Percentiles rank a stretch among this genome's conserved stretches.
These are phyloP conservation scores for Limonius californicus DNA, from an alignment of 1,140 invertebrate species.

Conservation along the genomic window DNA sequence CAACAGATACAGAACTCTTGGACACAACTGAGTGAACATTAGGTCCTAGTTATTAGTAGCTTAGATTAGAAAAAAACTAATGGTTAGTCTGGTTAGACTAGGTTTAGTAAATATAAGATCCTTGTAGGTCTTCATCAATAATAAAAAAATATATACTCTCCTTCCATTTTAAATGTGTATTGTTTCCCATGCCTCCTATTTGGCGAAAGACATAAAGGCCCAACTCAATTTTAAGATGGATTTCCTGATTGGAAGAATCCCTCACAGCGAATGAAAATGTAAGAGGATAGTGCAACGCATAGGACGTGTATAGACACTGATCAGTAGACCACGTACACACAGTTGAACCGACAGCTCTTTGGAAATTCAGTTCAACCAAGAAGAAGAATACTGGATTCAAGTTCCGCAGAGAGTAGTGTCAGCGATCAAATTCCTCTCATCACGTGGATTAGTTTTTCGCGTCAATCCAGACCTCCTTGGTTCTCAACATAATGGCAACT, in stretches of 20 bases:
- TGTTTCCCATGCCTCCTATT: too few species aligned
- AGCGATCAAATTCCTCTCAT: neutral
- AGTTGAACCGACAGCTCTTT: too few species aligned
- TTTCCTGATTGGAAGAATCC: neutral
- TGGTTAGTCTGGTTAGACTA: too few species aligned
- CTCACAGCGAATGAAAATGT: neutral
- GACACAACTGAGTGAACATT: too few species aligned
- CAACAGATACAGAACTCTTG: too few species aligned
- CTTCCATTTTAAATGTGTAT: neutral
- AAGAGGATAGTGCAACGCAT: neutral
- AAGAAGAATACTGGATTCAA: neutral
- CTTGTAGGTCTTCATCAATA: too few species aligned
- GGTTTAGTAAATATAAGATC: too few species aligned
- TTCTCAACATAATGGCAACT: too few species aligned
- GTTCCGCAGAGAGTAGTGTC: neutral
- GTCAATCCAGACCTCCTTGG: neutral
- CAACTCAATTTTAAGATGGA: neutral
- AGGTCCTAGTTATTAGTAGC: too few species aligned
- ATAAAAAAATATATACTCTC: too few species aligned
- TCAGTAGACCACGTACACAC: neutral
- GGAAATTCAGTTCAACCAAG: neutral
- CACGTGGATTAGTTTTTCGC: neutral
- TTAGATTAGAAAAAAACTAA: too few species aligned
- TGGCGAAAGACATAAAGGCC: neutral
- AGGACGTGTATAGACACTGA: neutral